Conservation (phyloP, 2,113 vertebrate species). For the Crypturellus undulatus region DNA sequence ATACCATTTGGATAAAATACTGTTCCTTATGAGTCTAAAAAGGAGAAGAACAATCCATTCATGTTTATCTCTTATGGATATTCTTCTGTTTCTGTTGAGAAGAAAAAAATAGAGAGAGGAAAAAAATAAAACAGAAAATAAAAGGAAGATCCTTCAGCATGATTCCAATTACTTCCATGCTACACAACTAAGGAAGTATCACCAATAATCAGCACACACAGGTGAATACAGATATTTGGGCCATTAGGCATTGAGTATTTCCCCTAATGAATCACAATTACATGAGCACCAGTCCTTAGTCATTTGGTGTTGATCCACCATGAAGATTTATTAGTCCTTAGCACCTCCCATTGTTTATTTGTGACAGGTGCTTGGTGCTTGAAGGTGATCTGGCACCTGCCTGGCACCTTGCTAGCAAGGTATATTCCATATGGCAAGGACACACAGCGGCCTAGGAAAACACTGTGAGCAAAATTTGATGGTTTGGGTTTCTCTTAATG, state of each 20-base stretch:
- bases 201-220: background rate
- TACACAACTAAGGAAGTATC: background rate
- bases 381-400: background rate
- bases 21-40: background rate
- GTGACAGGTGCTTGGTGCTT: background rate
- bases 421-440: background rate
- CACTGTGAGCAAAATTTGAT: background rate
- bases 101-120: background rate
- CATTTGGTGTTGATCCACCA: constrained; percentile 13
- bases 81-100: background rate
- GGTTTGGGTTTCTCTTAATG: background rate
- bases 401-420: background rate
- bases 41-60: background rate
- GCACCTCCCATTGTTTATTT: constrained; percentile 27
- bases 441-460: background rate
- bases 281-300: background rate
- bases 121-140: background rate
- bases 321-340: constrained; percentile 46
- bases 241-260: constrained; percentile 24
- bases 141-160: background rate
- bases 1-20: background rate
- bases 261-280: constrained; percentile 38
- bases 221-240: background rate
- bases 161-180: background rate
- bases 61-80: background rate